Base-by-base conservation (phyloP, 53 echinoderm and acorn worm species). In the Apostichopus leukothele region DNA sequence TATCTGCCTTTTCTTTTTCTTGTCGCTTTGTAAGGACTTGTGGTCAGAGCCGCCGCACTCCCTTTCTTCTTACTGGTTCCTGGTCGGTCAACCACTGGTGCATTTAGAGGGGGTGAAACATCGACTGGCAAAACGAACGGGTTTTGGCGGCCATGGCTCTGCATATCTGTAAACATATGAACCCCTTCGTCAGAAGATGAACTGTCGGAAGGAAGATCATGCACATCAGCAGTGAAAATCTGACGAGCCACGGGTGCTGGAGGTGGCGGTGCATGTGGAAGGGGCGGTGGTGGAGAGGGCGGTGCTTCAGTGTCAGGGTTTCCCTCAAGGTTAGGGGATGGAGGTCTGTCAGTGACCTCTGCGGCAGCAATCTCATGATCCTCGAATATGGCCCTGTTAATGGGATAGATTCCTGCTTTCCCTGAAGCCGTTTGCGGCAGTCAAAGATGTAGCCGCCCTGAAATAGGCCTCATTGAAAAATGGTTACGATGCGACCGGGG, bases 401-500 rank as follows among this genome's bases (percentile, higher is more conserved):
- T 79, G 53, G 79, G 79, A 53, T 79, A 79, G 52, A 79, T 79
- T 79, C 53, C 79, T 79, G 53, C n/a, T 79, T 79, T 79, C 53
- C 53, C 53, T 52, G 79, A 52, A 79, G 2, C 53, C 9, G 54
- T 79, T 79, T 79, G 79, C 53, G 9, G 79, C 53, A 51, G 79
- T 79, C 79, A 79, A 79, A 79, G 52, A 53, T 79, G 79, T 79
- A 79, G 79, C 79, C 13, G 54, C 13, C 79, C 18, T 79, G 10
- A 51, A 52, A 79, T 27, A 79, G 79, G 79, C 79, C 53, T 6
- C 54, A 13, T 50, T 79, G 78, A 79, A 53, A 66, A 22, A 66
- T 84, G 4, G 63, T 84, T 60, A 84, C 39, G 26, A 25, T 61
- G 25, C 27, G 61, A 25, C 84, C 26, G 67, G 66, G 84, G 50